Percentiles rank a stretch among this genome's conserved stretches.
Conservation (phyloP, 2,113 vertebrate species). For the Pollimyrus isidori region DNA sequence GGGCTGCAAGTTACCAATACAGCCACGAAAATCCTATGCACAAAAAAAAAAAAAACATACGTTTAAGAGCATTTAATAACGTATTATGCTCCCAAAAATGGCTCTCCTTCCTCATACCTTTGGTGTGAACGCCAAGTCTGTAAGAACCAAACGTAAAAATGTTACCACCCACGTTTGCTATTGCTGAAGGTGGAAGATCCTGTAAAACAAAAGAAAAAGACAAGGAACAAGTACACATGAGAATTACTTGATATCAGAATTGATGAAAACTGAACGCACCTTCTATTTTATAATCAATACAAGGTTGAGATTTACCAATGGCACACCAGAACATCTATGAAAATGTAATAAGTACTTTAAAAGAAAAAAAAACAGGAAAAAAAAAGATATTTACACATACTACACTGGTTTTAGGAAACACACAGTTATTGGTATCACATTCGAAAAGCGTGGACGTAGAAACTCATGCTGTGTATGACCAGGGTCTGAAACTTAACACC, state of each 20-base stretch:
- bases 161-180: slow-evolving; percentile 78
- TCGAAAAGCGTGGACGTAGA: not conserved
- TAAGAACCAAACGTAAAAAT: slow-evolving; percentile 97
- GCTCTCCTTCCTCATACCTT: slow-evolving; percentile 66
- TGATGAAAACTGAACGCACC: not conserved
- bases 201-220: slow-evolving; percentile 43
- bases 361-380: not conserved
- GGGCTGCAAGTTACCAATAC: not conserved
- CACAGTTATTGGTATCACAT: not conserved
- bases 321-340: not conserved
- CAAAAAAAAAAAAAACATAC: not conserved
- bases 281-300: not conserved
- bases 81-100: not conserved
- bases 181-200: slow-evolving; percentile 78
- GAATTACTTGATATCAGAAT: not conserved
- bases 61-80: not conserved
- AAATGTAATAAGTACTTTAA: not conserved
- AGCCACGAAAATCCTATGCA: not conserved
- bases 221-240: not conserved
- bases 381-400: not conserved
- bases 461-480: not conserved
- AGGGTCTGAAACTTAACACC: not conserved
- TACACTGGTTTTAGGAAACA: not conserved
- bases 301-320: not conserved
- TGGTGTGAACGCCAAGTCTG: slow-evolving; percentile 93